Evolutionary conservation across 1,140 invertebrate genomes (phyloP).

Genomic region (Liolophura sinensis): DNA sequence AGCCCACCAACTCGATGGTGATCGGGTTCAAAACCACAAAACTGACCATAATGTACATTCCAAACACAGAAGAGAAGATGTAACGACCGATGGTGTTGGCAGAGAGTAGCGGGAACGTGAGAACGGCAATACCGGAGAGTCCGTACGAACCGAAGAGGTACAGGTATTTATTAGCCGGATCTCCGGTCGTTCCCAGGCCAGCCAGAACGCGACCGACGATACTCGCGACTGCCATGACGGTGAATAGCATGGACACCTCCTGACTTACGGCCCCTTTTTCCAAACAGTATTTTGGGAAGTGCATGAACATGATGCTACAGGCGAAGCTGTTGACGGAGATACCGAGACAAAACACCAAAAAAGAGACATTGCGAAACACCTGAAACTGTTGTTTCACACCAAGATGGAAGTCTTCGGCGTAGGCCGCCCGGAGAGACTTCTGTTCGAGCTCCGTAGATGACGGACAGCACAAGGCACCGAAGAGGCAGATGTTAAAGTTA

Average conservation of each 20-base stretch:
- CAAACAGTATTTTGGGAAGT: slow-evolving; percentile 14
- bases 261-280: slow-evolving; percentile 5
- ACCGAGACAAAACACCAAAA: slow-evolving; percentile 21
- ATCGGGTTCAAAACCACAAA: slow-evolving; percentile 23
- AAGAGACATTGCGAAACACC: slow-evolving; percentile 17
- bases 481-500: slow-evolving; percentile 18
- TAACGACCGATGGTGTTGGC: slow-evolving; percentile 11
- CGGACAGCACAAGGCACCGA: slow-evolving; percentile 18
- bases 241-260: slow-evolving; percentile 7
- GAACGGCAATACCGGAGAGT: slow-evolving; percentile 13
- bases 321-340: slow-evolving; percentile 18
- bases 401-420: slow-evolving; percentile 12
- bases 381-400: slow-evolving; percentile 14
- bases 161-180: slow-evolving; percentile 17
- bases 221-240: slow-evolving; percentile 13
- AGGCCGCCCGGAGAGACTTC: slow-evolving; percentile 7
- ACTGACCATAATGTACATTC: slow-evolving; percentile 19
- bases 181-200: slow-evolving; percentile 8
- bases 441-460: slow-evolving; percentile 15
- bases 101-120: slow-evolving; percentile 20
- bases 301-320: slow-evolving; percentile 23
- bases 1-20: slow-evolving; percentile 17
- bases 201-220: slow-evolving; percentile 15
- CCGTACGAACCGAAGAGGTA: slow-evolving; percentile 20
- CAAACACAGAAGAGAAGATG: slow-evolving; percentile 16